Evolutionary conservation across 2,113 vertebrate species (phyloP).

Genomic region (Melierax canorus): DNA sequence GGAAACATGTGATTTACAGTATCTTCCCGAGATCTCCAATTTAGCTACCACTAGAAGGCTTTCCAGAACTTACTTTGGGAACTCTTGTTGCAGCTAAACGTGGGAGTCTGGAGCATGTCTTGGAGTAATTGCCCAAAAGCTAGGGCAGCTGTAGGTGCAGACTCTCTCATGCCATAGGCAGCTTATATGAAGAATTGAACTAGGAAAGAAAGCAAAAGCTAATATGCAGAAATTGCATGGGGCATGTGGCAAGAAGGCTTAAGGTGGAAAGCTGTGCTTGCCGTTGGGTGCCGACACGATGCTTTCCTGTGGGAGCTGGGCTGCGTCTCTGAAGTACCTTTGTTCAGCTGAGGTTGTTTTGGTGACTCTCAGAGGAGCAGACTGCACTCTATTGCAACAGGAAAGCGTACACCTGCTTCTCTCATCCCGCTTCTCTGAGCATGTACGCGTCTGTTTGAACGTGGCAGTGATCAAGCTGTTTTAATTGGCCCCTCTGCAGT

Average conservation of each 20-base stretch:
- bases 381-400: rapidly evolving
- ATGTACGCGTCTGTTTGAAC: background rate
- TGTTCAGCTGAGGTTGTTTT: rapidly evolving
- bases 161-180: background rate
- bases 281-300: background rate
- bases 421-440: background rate
- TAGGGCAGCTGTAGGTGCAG: background rate
- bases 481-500: slow-evolving; percentile 60
- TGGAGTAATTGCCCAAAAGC: background rate
- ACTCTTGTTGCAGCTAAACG: background rate
- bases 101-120: background rate
- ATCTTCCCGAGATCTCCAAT: background rate
- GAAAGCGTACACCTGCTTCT: background rate
- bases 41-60: background rate
- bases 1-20: background rate
- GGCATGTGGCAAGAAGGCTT: background rate
- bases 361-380: background rate
- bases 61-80: slow-evolving; percentile 39
- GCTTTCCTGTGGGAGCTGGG: background rate
- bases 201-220: background rate
- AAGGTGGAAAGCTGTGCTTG: background rate
- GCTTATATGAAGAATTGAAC: background rate
- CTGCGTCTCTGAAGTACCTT: background rate
- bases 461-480: background rate
- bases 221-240: background rate